Evolutionary conservation across 2,888 invertebrate genomes (phyloP).

Genomic region (Caenorhabditis sp.): DNA sequence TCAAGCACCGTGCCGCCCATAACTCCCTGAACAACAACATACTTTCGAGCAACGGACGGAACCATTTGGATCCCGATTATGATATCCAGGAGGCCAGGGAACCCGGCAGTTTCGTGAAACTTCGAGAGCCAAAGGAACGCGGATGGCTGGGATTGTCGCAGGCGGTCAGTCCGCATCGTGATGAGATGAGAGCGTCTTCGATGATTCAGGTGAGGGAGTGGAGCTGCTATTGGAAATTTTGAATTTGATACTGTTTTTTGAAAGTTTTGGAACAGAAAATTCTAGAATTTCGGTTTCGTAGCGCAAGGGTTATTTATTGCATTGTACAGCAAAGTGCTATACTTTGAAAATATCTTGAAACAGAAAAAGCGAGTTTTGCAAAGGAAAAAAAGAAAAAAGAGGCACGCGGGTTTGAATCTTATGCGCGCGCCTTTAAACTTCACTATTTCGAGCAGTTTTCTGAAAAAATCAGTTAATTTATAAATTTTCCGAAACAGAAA

Average conservation of each 20-base stretch:
- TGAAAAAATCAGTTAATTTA: too few relatives aligned
- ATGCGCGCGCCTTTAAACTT: too few relatives aligned
- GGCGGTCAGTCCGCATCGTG: constrained; percentile 42
- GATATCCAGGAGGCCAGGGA: constrained; percentile 38
- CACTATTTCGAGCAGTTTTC: too few relatives aligned
- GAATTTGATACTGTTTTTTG: neutral
- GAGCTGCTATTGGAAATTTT: neutral
- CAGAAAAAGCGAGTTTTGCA: too few relatives aligned
- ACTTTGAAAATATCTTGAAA: too few relatives aligned
- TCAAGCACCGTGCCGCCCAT: constrained; percentile 53
- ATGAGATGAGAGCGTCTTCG: constrained; percentile 36
- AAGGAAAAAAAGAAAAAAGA: too few relatives aligned
- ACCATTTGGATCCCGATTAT: constrained; percentile 28
- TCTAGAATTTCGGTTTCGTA: too few relatives aligned
- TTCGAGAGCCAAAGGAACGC: constrained; percentile 24
- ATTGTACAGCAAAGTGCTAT: too few relatives aligned
- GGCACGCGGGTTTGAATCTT: too few relatives aligned
- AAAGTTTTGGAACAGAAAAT: neutral
- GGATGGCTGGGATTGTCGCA: constrained; percentile 38
- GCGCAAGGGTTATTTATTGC: too few relatives aligned
- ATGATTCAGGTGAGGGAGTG: constrained; percentile 36
- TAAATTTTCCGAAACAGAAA: neutral
- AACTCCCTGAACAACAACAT: constrained; percentile 33
- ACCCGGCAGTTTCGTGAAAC: constrained; percentile 54
- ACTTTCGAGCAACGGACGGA: constrained; percentile 33